Base-by-base conservation (phyloP, 2,888 invertebrate species). In the Neelides folsomi region DNA sequence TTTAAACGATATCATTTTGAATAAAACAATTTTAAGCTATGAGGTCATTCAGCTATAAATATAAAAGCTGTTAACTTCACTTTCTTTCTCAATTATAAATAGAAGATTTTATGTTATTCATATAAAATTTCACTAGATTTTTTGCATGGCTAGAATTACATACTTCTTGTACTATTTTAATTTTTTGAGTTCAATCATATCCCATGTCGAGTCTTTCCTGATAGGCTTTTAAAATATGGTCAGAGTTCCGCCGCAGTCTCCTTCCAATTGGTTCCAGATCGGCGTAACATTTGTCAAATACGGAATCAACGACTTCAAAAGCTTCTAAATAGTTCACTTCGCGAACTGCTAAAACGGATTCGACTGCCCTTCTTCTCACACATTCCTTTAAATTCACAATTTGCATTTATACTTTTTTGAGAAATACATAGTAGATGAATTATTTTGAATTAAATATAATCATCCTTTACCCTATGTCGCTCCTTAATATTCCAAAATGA, bases 281-380 rank as follows among this genome's bases (percentile, higher is more conserved):
- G 16, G 79, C 78, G 67, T 94, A 94, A 70, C 95, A 95, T 68
- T 81, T 84, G 0, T 81, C 77, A 71, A 95, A 95, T 1, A 94
- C 93, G 66, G 82, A 77, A 61, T 93, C 83, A 19, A 95, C 83
- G 0, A 84, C 80, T 27, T 77, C 77, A 13, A 77, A 72, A 0
- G 89, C 93, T 68, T 87, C 81, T 46, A 76, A 73, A 54, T 76
- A 73, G 0, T 77, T 74, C 15, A 93, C 78, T 65, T 84, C 79
- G 49, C 89, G 77, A 0, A 86, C 87, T 45, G 87, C 82, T 62
- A 88, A 66, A 1, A 95, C 79, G 0, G 94, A 93, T 60, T 80
- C 76, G 19, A 85, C 66, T 0, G 95, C 94, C 74, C 90, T 89
- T 1, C 79, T 78, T 71, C 85, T 89, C 0, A 95, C 94, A 73